A percentile compares a stretch with the other conserved stretches of the same genome.
phyloP scores from a whole-genome alignment of 2,888 invertebrate genomes.

The Xestia c-nigrum region DNA sequence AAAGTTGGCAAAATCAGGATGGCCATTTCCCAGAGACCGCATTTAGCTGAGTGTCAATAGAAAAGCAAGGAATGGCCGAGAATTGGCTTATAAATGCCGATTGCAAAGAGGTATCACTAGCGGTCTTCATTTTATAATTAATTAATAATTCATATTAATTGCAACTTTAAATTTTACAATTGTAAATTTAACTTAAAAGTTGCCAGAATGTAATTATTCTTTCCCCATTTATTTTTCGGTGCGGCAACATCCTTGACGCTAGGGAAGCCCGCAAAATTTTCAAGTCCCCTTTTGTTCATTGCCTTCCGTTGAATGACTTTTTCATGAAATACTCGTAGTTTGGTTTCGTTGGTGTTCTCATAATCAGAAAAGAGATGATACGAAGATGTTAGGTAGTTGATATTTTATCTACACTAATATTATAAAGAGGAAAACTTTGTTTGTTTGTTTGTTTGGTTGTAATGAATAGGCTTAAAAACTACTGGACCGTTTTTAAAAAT shows the following conservation, averaged over 20 bases:
- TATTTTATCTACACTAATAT: no score
- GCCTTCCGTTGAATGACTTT: no score
- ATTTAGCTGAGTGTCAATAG: neutral
- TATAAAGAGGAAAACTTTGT: no score
- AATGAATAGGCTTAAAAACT: no score
- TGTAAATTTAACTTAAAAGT: neutral
- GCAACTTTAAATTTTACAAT: neutral
- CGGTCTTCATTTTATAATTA: neutral
- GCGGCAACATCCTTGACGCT: neutral
- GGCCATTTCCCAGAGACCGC: neutral
- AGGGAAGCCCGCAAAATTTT: neutral
- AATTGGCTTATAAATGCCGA: neutral
- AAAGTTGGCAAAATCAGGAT: neutral
- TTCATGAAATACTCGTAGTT: neutral
- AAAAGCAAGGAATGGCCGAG: neutral
- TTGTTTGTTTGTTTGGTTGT: no score
- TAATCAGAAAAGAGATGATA: neutral
- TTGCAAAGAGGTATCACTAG: neutral
- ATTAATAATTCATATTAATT: neutral
- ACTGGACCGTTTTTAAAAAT: no score
- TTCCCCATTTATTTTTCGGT: neutral
- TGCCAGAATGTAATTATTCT: neutral
- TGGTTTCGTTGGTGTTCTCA: neutral
- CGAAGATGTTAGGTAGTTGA: neutral
- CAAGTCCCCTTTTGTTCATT: neutral